phyloP scores from a whole-genome alignment of 1,140 invertebrate species.

The Aphaenogaster floridana region DNA sequence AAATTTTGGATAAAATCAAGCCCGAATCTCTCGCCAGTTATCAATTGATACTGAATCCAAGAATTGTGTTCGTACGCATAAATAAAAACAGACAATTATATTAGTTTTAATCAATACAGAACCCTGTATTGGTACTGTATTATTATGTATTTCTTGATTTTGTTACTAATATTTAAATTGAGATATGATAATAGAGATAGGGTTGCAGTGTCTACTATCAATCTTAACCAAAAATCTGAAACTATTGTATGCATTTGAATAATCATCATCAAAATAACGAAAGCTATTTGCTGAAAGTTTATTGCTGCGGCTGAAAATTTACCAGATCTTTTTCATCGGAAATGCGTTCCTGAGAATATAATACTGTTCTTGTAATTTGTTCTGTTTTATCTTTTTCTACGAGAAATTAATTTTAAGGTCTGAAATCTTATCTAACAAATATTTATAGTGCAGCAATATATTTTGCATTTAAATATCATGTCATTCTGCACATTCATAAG shows the following conservation, averaged over 20 bases:
- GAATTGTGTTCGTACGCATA: constrained; percentile 7
- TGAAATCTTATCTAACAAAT: not conserved
- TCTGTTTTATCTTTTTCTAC: constrained; percentile 11
- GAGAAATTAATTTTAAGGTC: constrained; percentile 24
- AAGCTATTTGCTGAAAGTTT: not conserved
- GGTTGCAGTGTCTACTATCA: not conserved
- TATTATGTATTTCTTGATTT: constrained; percentile 26
- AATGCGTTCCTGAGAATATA: not conserved
- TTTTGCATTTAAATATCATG: constrained; percentile 45
- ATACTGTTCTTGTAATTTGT: not conserved
- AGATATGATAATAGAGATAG: constrained; percentile 14
- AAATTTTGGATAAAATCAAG: constrained; percentile 5
- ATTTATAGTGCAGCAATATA: constrained; percentile 30
- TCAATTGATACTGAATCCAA: constrained; percentile 13
- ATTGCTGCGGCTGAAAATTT: not conserved
- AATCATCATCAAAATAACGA: constrained; percentile 10
- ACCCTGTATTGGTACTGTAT: constrained; percentile 14
- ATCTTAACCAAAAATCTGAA: constrained; percentile 8
- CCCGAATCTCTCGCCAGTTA: not conserved
- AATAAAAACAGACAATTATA: constrained; percentile 28
- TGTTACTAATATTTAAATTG: constrained; percentile 32
- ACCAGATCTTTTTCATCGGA: constrained; percentile 3
- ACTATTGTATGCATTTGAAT: constrained; percentile 10
- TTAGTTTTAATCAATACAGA: constrained; percentile 25
- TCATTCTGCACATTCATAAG: constrained; percentile 34